Evolutionary conservation across 2,113 vertebrate species (phyloP).

Genomic region (Poeciliopsis occidentalis): DNA sequence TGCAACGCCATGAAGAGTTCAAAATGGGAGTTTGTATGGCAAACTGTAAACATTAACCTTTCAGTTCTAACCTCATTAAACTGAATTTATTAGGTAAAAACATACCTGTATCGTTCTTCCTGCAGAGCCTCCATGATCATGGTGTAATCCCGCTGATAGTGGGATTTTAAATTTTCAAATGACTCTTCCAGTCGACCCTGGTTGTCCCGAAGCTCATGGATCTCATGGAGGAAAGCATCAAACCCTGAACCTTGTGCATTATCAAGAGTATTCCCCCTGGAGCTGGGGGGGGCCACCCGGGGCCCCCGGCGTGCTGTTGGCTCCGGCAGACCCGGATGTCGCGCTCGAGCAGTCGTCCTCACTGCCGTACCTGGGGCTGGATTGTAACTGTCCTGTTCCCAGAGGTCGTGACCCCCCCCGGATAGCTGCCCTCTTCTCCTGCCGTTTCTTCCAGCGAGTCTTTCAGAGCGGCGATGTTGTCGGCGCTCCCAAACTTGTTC

Average conservation of each 20-base stretch:
- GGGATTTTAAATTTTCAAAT: conserved; percentile 90
- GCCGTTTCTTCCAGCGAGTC: conserved; percentile 91
- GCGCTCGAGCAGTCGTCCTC: conserved; percentile 98
- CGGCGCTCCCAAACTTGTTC: conserved; percentile 96
- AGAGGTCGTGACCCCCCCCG: conserved; percentile 79
- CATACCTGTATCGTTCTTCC: conserved; percentile 93
- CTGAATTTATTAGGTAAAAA: background rate
- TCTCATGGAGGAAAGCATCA: conserved; percentile 90
- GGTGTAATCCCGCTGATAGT: conserved; percentile 94
- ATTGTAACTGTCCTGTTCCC: conserved; percentile 88
- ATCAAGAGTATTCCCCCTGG: conserved; percentile 92
- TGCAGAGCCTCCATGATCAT: conserved; percentile 93
- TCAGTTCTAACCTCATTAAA: background rate
- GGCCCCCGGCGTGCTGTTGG: conserved; percentile 90
- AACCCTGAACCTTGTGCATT: conserved; percentile 87
- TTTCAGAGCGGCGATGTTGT: conserved; percentile 92
- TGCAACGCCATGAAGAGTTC: too few species aligned
- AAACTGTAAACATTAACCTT: too few species aligned
- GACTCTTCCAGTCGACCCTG: conserved; percentile 92
- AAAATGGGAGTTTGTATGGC: too few species aligned
- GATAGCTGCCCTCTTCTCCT: conserved; percentile 82
- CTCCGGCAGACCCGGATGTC: conserved; percentile 93
- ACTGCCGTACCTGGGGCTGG: conserved; percentile 93
- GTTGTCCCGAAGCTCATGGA: conserved; percentile 92
- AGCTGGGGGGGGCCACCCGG: conserved; percentile 90